These are phyloP conservation scores for Calvadosia cruxmelitensis DNA, from an alignment of 30 jellyfish, hydroid and myxozoan species.

Conservation along the genomic window DNA sequence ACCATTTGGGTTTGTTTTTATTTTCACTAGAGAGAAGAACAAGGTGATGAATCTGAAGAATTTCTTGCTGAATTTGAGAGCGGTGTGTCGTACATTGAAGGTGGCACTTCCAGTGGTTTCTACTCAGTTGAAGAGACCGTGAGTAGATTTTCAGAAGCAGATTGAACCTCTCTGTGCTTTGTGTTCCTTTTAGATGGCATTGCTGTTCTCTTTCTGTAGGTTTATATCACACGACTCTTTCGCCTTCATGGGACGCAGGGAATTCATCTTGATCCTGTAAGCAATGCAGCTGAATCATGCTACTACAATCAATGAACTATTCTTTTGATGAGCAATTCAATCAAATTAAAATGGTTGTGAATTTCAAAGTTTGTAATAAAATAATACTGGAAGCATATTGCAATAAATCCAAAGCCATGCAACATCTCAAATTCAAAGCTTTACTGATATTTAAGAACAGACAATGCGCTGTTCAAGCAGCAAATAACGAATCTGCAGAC, in stretches of 20 bases:
- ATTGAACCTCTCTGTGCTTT: not conserved
- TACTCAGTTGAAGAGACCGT: constrained; percentile 92
- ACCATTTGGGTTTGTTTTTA: too few relatives aligned
- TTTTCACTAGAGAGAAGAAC: constrained; percentile 81
- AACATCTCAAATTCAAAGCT: too few relatives aligned
- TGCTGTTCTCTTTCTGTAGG: constrained; percentile 19
- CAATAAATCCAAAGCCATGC: too few relatives aligned
- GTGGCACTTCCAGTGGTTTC: constrained; percentile 92
- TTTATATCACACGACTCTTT: constrained; percentile 66
- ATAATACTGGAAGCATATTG: too few relatives aligned
- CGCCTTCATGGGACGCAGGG: constrained; percentile 89
- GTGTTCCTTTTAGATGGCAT: too few relatives aligned
- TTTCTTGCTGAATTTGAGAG: constrained; percentile 56
- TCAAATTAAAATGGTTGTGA: too few relatives aligned
- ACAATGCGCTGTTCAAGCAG: too few relatives aligned
- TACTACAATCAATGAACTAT: too few relatives aligned
- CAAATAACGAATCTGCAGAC: too few relatives aligned
- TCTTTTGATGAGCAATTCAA: too few relatives aligned
- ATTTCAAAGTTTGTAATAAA: too few relatives aligned
- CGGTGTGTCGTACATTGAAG: constrained; percentile 95
- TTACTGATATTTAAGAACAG: too few relatives aligned
- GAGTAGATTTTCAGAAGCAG: constrained; percentile 3
- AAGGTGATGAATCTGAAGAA: constrained; percentile 94
- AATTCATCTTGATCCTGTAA: constrained; percentile 87
- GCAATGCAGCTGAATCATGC: not conserved